Base-by-base conservation (phyloP, 2,888 invertebrate genomes). In the Orthonevra nobilis region DNA sequence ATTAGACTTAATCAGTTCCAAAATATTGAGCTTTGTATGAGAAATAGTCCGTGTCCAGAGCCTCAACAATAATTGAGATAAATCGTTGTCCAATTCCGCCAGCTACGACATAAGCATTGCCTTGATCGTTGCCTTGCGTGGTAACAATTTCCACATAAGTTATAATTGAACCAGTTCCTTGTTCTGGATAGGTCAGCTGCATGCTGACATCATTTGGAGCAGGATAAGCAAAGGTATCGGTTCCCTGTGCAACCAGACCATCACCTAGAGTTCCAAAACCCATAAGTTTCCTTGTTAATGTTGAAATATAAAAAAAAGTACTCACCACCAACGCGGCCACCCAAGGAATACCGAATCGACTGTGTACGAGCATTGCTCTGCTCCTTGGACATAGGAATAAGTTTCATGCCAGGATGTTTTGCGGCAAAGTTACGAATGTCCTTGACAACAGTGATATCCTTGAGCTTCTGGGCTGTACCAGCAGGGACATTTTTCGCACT, bases 21-120 rank as follows among this genome's bases (percentile, higher is more conserved):
- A 81, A 88, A 69, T 85, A 85, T 30, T 84, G 83, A 1, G 86
- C 85, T 60, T 83, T 85, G 64, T 88, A 88, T 19, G 83, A 77
- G 68, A 88, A 88, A 48, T 81, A 83, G 1, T 81, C 54, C 14
- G 88, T 87, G 63, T 85, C 81, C 34, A 82, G 82, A 10, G 87
- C 86, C 79, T 88, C 88, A 44, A 88, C 63, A 26, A 86, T 81
- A 68, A 89, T 83, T 2, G 84, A 83, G 15, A 89, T 86, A 56
- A 82, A 85, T 19, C 86, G 85, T 61, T 86, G 85, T 1, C 87
- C 87, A 81, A 89, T 86, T 70, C 89, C 88, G 17, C 88, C 89
- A 12, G 84, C 85, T 1, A 86, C 84, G 2, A 89, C 84, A 72
- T 85, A 88, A n/a, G 87, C 88, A 64, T 85, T 86, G 34, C 88